Evolutionary conservation across 2,113 vertebrate species (phyloP), one percentile per base, ranked within the genome.

Genomic region (Platysteira castanea): DNA sequence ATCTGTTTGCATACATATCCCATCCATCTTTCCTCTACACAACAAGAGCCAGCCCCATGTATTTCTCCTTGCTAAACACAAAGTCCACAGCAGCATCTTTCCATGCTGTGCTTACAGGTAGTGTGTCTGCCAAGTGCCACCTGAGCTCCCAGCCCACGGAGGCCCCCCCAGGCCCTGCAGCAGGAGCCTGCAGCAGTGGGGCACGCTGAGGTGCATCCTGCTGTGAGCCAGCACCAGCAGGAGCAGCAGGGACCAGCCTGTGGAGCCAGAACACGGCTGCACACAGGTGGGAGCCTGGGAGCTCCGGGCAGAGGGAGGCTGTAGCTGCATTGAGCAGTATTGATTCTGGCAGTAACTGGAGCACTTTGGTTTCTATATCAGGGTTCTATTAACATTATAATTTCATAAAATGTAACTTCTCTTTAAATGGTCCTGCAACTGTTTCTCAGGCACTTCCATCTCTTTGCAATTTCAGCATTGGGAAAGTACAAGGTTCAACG

Each of bases 371-470:
- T 64, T 70, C 75, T 92, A 83, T 87, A 42, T 76, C 57, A 73
- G 86, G 42, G 65, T 84, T 68, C 47, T 49, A 90, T 82, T 90
- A 88, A 65, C 44, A 10, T 76, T n/a, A 53, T 79, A 37, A 76
- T 91, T 95, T 92, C 61, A 24, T 37, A 89, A 87, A 63, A 57
- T 42, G 30, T 22, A 84, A 65, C 91, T 93, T 91, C 54, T 54
- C 85, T 80, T 93, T 41, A 76, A 89, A 84, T 11, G 15, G 31
- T 77, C 69, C 78, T 60, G n/a, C 30, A 27, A 35, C 52, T 56
- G 5, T 74, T 95, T 96, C 76, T 81, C 60, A 61, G 70, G 37
- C 41, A 53, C 53, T 85, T 94, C 67, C n/a, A 12, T 56, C 41
- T 56, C 69, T 54, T 63, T 56, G n/a, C 50, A 56, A n/a, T 93